These are phyloP conservation scores for Corythornis vintsioides DNA, from an alignment of 2,113 vertebrate species.

Conservation along the genomic window DNA sequence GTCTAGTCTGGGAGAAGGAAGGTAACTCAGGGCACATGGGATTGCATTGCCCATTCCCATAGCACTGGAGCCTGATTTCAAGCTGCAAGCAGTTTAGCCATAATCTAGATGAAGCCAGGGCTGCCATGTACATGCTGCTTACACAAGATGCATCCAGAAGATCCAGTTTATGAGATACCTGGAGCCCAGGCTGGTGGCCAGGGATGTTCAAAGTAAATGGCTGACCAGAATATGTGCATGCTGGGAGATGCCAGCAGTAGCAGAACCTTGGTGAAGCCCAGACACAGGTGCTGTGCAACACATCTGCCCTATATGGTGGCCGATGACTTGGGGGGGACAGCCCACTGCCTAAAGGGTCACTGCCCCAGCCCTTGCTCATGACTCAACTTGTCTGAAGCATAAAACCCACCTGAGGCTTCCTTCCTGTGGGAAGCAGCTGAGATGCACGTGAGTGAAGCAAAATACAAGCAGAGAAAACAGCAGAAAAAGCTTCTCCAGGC, in stretches of 20 bases:
- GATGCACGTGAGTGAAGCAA: accelerated
- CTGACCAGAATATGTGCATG: accelerated
- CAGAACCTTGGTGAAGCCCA: not conserved
- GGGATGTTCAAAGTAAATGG: not conserved
- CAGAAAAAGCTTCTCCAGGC: not conserved
- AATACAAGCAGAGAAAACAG: not conserved
- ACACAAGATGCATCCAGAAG: not conserved
- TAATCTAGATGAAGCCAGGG: accelerated
- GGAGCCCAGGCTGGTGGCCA: not conserved
- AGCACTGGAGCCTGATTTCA: not conserved
- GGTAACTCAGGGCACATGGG: not conserved
- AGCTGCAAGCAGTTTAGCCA: not conserved
- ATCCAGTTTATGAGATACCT: not conserved
- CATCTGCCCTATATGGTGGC: accelerated
- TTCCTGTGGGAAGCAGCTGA: not conserved
- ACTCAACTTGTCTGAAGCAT: not conserved
- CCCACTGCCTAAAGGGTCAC: not conserved
- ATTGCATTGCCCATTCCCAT: not conserved
- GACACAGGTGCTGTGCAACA: not conserved
- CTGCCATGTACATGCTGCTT: not conserved
- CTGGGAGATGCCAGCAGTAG: not conserved
- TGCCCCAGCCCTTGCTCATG: not conserved
- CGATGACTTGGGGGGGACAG: accelerated
- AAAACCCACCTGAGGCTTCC: not conserved
- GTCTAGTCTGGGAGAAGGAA: accelerated